phyloP scores from a whole-genome alignment of 2,113 vertebrate species.

The Helogale parvula region DNA sequence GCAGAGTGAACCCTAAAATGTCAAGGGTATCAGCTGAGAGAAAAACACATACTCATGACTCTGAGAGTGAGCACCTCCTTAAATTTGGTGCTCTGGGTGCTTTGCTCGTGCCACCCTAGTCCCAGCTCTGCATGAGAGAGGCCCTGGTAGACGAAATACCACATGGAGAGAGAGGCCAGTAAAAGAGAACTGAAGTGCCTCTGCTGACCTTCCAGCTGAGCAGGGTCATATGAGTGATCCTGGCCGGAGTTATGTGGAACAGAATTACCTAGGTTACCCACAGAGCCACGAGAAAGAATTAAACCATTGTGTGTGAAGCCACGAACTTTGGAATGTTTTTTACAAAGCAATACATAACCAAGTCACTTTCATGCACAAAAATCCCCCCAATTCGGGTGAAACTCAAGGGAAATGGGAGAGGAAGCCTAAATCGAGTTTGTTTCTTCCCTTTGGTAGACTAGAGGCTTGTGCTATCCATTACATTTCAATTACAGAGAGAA shows the following conservation, averaged over 20 bases:
- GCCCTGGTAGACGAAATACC: not conserved
- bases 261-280: not conserved
- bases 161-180: fast-evolving
- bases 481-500: not conserved
- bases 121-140: not conserved
- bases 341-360: not conserved
- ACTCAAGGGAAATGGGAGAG: not conserved
- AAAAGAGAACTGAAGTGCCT: not conserved
- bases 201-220: not conserved
- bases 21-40: not conserved
- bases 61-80: not conserved
- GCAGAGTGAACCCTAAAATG: not conserved
- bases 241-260: fast-evolving
- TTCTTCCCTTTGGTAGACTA: not conserved
- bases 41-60: fast-evolving
- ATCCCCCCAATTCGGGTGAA: not conserved
- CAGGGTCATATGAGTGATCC: fast-evolving
- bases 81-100: no score
- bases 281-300: not conserved
- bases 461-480: not conserved
- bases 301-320: not conserved
- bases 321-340: not conserved
- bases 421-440: not conserved
- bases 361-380: not conserved
- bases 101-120: not conserved